These are phyloP conservation scores for Gavia stellata DNA, from an alignment of 2,113 vertebrate species.

Conservation along the genomic window DNA sequence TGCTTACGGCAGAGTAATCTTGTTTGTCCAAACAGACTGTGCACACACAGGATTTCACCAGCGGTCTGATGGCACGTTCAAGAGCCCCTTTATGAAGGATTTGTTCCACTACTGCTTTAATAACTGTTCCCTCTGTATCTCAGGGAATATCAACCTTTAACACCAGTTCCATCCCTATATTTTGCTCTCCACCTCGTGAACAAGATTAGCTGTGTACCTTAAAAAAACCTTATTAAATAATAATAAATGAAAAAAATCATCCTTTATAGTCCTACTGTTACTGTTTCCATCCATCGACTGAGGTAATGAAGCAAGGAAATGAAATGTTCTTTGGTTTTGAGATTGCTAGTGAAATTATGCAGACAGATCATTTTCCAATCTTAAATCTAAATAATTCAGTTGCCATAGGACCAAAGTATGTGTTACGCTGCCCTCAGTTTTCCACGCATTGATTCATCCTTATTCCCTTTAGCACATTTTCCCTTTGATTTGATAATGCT, in stretches of 20 bases:
- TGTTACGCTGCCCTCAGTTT: not conserved
- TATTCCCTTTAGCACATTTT: slow-evolving; percentile 11
- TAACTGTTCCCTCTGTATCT: not conserved
- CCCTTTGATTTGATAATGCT: slow-evolving; percentile 15
- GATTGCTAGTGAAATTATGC: not conserved
- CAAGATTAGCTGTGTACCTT: not conserved
- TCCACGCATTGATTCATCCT: slow-evolving; percentile 23
- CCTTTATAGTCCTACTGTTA: not conserved
- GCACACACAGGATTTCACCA: not conserved
- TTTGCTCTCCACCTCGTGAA: not conserved
- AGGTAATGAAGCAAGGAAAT: not conserved
- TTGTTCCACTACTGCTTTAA: not conserved
- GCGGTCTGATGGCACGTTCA: not conserved
- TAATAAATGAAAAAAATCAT: not conserved
- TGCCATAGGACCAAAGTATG: slow-evolving; percentile 45
- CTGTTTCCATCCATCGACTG: not conserved
- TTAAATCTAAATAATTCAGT: slow-evolving; percentile 50
- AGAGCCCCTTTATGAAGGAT: not conserved
- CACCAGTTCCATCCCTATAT: not conserved
- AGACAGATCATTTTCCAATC: slow-evolving; percentile 4
- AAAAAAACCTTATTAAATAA: not conserved
- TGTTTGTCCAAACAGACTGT: not conserved
- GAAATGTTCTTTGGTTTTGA: not conserved
- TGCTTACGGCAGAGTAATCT: not conserved
- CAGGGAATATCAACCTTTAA: not conserved